Percentiles rank a stretch among this genome's conserved stretches.
phyloP scores from a whole-genome alignment of 2,797 vertebrate species.

The Eremophila alpestris region DNA sequence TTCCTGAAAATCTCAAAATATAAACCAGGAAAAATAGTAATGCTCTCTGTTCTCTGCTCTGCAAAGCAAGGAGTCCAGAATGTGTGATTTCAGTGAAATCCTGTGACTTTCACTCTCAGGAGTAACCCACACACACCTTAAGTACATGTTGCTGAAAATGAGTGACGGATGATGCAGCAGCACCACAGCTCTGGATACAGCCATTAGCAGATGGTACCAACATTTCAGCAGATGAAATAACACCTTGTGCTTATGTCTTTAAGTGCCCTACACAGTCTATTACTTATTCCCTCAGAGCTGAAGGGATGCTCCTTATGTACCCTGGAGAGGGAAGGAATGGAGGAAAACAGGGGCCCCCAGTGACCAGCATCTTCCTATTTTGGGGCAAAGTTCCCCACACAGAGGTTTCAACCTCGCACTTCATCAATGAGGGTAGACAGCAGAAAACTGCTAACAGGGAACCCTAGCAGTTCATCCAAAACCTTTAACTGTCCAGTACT shows the following conservation, averaged over 20 bases:
- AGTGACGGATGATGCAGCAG: background rate
- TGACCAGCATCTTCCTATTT: background rate
- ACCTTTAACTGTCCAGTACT: background rate
- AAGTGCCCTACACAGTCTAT: background rate
- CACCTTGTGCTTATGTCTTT: background rate
- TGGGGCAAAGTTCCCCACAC: background rate
- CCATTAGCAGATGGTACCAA: background rate
- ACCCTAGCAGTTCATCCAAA: background rate
- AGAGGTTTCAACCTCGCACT: background rate
- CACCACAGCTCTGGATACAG: background rate
- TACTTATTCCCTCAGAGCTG: background rate
- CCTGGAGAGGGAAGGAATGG: background rate
- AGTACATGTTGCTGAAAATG: background rate
- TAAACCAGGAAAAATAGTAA: background rate
- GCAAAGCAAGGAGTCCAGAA: background rate
- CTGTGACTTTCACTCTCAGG: background rate
- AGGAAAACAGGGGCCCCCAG: background rate
- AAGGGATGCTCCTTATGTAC: background rate
- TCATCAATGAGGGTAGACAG: background rate
- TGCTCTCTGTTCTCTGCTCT: background rate
- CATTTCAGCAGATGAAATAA: background rate
- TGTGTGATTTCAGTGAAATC: background rate
- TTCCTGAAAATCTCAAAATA: background rate
- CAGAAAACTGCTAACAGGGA: background rate
- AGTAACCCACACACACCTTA: background rate